phyloP scores from a whole-genome alignment of 2,797 vertebrate genomes.

The Peromyscus aztecus region DNA sequence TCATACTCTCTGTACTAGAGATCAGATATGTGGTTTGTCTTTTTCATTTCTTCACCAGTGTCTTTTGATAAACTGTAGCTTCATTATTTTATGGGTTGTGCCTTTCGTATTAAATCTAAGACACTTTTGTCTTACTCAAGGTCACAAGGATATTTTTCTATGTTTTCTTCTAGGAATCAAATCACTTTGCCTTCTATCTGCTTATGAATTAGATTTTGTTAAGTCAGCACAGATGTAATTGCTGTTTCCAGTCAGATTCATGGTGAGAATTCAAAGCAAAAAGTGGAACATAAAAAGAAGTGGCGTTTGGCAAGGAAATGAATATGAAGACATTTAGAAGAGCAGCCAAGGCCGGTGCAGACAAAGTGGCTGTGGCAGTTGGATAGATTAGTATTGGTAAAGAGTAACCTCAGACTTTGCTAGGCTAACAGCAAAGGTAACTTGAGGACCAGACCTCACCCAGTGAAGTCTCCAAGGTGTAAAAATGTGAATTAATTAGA shows the following conservation, averaged over 20 bases:
- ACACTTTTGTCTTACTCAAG: not conserved
- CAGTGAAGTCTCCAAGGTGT: not conserved
- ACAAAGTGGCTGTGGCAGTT: not conserved
- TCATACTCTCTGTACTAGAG: not conserved
- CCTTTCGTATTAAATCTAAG: not conserved
- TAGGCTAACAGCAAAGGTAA: not conserved
- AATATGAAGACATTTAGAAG: not conserved
- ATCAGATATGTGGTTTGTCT: not conserved
- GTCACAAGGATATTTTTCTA: not conserved
- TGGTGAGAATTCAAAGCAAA: not conserved
- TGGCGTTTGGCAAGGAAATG: not conserved
- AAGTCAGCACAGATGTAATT: not conserved
- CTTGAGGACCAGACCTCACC: not conserved
- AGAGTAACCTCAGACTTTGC: not conserved
- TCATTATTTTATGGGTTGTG: not conserved
- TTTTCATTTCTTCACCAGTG: not conserved
- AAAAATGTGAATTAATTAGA: not conserved
- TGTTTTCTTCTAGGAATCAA: not conserved
- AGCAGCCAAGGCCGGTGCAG: not conserved
- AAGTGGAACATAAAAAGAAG: not conserved
- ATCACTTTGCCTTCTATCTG: not conserved
- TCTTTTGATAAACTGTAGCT: not conserved
- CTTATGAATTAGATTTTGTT: not conserved
- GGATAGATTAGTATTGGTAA: not conserved
- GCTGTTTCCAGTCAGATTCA: not conserved